A percentile compares a stretch with the other conserved stretches of the same genome.
These are phyloP conservation scores for Dicyrtomina minuta DNA, from an alignment of 2,888 invertebrate species.

Conservation along the genomic window DNA sequence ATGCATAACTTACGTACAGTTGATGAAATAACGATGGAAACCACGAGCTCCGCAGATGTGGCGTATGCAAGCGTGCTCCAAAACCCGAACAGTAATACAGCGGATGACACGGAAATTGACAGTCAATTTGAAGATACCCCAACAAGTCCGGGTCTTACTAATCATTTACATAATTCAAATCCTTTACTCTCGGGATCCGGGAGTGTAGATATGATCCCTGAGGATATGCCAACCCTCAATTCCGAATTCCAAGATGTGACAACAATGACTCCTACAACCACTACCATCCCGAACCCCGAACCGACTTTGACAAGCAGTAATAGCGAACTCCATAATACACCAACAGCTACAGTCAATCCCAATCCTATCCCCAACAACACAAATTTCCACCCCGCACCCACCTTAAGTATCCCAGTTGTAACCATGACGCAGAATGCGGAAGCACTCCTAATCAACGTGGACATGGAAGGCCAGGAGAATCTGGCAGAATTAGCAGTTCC, in stretches of 20 bases:
- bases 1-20: neutral
- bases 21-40: conserved; percentile 26
- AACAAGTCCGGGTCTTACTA: neutral
- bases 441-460: conserved; percentile 6
- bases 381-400: neutral
- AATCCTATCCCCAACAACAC: neutral
- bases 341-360: too few relatives aligned
- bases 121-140: conserved; percentile 23
- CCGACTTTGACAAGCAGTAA: conserved; percentile 16
- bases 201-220: conserved; percentile 17
- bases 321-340: too few relatives aligned
- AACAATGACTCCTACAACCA: too few relatives aligned
- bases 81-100: neutral
- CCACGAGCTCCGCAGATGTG: conserved; percentile 14
- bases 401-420: neutral
- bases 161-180: neutral
- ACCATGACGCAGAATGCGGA: conserved; percentile 25
- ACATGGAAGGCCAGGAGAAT: neutral
- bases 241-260: neutral
- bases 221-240: conserved; percentile 3
- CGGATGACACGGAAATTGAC: conserved; percentile 27
- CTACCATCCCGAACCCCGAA: too few relatives aligned
- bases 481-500: conserved; percentile 19
- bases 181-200: neutral
- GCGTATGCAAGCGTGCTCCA: conserved; percentile 14